Base-by-base conservation (phyloP, 1,140 invertebrate genomes). In the Plutomurus gul region DNA sequence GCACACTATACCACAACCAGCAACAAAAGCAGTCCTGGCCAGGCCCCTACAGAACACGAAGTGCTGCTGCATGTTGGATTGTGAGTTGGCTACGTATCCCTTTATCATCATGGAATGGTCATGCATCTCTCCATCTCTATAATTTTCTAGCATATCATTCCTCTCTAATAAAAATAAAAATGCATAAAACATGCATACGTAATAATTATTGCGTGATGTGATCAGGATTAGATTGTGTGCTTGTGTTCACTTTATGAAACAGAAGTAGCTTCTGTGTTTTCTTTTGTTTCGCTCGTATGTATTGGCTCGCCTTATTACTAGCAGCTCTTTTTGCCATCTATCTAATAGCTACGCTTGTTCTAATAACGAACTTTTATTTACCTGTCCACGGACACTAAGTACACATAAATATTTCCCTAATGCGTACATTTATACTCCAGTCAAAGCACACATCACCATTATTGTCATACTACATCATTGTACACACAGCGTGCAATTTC, bases 141-240 rank as follows among this genome's bases (percentile, higher is more conserved):
- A 65, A 65, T 65, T 65, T 65, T 65, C 56, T 33, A 65, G 56
- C 56, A 65, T 65, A 65, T 65, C 56, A 65, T 65, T 65, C 36
- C 47, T 76, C n/a, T n/a, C 75, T 76, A 76, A 76, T 76, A 65
- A 76, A 76, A 76, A 76, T 76, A 76, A 76, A 75, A 46, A 76
- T 76, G 49, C 16, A 76, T 40, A 60, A 76, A 76, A 40, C 46
- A 56, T 39, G 39, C 46, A 76, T 65, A 75, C 27, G 71, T 77
- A 71, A 81, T 81, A 77, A 81, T 81, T 81, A 75, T 77, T 76
- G 79, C 79, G 79, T 81, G 79, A 81, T 81, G 47, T 27, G 79
- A 77, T 81, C 72, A 79, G 72, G 56, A 65, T 65, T 72, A 40
- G 70, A 40, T 39, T 72, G 70, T 72, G 70, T 72, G 60, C 27